These are phyloP conservation scores for Tinamus major DNA, from an alignment of 2,797 vertebrate species.

Conservation along the genomic window DNA sequence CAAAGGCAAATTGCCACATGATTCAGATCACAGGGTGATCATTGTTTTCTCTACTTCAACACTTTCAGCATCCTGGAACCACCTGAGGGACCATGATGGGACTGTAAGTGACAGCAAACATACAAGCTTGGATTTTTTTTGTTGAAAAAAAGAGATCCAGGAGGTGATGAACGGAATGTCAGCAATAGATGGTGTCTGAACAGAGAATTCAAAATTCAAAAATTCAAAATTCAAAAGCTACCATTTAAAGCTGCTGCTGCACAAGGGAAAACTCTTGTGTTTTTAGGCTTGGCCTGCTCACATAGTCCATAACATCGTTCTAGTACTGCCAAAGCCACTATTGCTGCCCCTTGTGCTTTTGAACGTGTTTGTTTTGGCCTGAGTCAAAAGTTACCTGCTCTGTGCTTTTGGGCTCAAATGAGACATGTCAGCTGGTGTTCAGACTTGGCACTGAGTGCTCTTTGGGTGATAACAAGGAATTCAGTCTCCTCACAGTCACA, in stretches of 20 bases:
- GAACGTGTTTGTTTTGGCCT: background rate
- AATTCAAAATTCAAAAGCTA: no score
- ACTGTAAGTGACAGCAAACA: background rate
- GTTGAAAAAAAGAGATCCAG: background rate
- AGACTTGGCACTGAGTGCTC: background rate
- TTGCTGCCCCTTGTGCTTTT: background rate
- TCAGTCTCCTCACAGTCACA: background rate
- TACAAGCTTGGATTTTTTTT: background rate
- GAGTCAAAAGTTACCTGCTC: background rate
- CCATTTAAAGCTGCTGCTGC: background rate
- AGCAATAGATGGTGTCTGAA: background rate
- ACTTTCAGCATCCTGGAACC: background rate
- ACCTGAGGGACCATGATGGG: background rate
- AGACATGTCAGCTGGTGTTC: background rate
- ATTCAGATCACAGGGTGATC: background rate
- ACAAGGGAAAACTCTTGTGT: background rate
- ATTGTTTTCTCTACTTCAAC: background rate
- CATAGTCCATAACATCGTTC: background rate
- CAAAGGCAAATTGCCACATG: background rate
- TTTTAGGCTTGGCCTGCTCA: background rate
- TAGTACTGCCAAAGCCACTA: background rate
- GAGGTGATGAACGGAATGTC: background rate
- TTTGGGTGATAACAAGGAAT: background rate
- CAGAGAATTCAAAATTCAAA: background rate
- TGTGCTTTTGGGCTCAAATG: background rate